Evolutionary conservation across 2,888 invertebrate genomes (phyloP).

Genomic region (Hypsopygia costalis): DNA sequence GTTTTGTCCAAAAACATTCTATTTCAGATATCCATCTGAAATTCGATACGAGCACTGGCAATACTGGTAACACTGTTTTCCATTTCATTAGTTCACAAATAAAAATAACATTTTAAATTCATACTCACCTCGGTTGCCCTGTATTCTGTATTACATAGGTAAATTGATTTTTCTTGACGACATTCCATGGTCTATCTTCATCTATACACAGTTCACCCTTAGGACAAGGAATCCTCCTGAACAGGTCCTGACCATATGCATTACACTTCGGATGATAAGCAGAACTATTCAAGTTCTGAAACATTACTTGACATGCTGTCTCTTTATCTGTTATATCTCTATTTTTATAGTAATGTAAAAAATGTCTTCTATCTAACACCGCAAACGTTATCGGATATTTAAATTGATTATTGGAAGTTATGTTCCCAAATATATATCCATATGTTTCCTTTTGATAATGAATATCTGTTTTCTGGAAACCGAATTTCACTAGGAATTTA

Average conservation of each 20-base stretch:
- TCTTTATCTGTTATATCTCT: slow-evolving; percentile 82
- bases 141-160: slow-evolving; percentile 95
- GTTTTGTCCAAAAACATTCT: no score
- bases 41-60: no score
- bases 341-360: slow-evolving; percentile 94
- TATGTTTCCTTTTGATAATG: slow-evolving; percentile 91
- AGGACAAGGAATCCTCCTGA: slow-evolving; percentile 93
- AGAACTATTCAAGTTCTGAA: slow-evolving; percentile 88
- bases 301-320: slow-evolving; percentile 92
- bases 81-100: no score
- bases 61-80: no score
- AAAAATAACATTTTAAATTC: not conserved
- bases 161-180: slow-evolving; percentile 94
- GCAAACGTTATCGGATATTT: slow-evolving; percentile 89
- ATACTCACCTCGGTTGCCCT: slow-evolving; percentile 89
- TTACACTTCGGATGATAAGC: slow-evolving; percentile 93
- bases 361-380: slow-evolving; percentile 93
- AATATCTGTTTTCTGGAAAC: slow-evolving; percentile 96
- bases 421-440: slow-evolving; percentile 98
- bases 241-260: slow-evolving; percentile 86
- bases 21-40: no score
- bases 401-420: slow-evolving; percentile 86
- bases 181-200: slow-evolving; percentile 92
- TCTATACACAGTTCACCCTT: slow-evolving; percentile 88
- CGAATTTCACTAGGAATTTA: slow-evolving; percentile 96